These are phyloP conservation scores for Phocoena phocoena DNA, from an alignment of 2,113 vertebrate genomes.

Conservation along the genomic window DNA sequence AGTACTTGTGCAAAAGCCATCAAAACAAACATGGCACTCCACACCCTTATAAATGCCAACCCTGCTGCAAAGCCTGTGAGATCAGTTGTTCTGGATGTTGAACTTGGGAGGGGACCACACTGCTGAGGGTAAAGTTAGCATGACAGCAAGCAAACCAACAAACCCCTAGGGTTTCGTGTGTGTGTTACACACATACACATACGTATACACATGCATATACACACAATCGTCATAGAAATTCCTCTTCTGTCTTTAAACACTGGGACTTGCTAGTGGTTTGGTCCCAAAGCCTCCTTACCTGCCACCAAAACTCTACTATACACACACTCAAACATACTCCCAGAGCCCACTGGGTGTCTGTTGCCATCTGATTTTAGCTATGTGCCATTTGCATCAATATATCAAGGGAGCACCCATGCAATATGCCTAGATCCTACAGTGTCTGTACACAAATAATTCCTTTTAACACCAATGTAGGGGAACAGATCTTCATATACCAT, in stretches of 20 bases:
- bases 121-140: background rate
- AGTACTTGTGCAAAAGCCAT: rapidly evolving
- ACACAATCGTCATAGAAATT: background rate
- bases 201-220: rapidly evolving
- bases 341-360: background rate
- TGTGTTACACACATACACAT: too few species aligned
- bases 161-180: background rate
- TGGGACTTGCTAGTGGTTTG: background rate
- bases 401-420: background rate
- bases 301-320: background rate
- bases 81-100: rapidly evolving
- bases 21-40: rapidly evolving
- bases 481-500: background rate
- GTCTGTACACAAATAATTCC: background rate
- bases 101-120: background rate
- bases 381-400: background rate
- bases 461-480: background rate
- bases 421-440: background rate
- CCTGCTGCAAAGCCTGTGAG: rapidly evolving
- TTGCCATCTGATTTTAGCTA: background rate
- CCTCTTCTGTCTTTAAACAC: background rate
- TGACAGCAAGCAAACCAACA: background rate
- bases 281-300: background rate
- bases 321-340: background rate
- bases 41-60: rapidly evolving